Evolutionary conservation across 2,797 vertebrate genomes (phyloP), one percentile per base, ranked within the genome.

Genomic region (Enoplosus armatus): DNA sequence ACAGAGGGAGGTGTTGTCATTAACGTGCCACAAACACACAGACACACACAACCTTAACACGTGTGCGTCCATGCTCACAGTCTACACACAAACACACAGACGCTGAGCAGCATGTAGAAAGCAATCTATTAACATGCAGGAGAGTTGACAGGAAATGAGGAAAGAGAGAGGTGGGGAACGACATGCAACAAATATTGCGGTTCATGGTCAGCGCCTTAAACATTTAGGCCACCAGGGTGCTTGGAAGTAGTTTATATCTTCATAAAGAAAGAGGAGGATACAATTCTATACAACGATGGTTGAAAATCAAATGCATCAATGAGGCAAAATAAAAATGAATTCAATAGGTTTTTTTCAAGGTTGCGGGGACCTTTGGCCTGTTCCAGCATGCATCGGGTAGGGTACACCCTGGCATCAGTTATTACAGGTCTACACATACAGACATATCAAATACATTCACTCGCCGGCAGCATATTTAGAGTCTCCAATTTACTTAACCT

Each of bases 1-100:
- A 76, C 47, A 35, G 45, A 72, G 59, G 53, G 77, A 63, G 50
- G 59, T 51, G 53, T 65, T 73, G 50, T 77, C 64, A 51, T 71
- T 60, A 37, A 3, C 48, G 31, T 66, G 22, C 16, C 24, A 62
- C 26, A 74, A 60, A 73, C 14, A 78, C 48, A 73, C 15, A 68
- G 16, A 58, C 0, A 47, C 1, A 72, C 16, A 66, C n/a, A 61
- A 54, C 66, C n/a, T 10, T 18, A 59, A 54, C 31, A 54, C 27
- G 8, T 24, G 16, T n/a, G 8, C 4, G 11, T 43, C 4, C 15
- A 51, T 51, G n/a, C 16, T 50, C 9, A n/a, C 20, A 48, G 12
- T 45, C 20, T 29, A 24, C 35, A 33, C 26, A 56, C 24, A 58
- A 39, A 55, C n/a, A 50, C 11, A 20, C 14, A 48, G 26, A 22